Evolutionary conservation across 2,113 vertebrate genomes (phyloP).

Genomic region (Brachypodius melanocephalos): DNA sequence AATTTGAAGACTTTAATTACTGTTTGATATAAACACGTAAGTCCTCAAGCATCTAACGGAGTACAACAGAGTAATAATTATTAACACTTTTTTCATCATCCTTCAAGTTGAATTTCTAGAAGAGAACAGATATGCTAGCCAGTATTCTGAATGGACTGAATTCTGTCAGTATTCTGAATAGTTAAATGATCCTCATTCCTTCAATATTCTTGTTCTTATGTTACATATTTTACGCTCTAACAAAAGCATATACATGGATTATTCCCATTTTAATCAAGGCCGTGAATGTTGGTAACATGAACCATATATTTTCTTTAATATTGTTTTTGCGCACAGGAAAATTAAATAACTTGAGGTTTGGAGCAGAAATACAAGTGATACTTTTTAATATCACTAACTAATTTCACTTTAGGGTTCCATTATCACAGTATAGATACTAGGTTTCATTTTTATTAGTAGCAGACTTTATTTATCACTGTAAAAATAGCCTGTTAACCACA

Average conservation of each 20-base stretch:
- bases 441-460: conserved; percentile 56
- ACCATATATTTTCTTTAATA: neutral
- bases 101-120: neutral
- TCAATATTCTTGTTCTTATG: neutral
- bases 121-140: neutral
- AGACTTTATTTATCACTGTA: conserved; percentile 23
- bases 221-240: neutral
- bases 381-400: conserved; percentile 41
- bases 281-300: neutral
- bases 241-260: neutral
- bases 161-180: neutral
- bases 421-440: conserved; percentile 16
- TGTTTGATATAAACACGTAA: neutral
- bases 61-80: neutral
- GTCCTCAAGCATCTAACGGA: neutral
- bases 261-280: neutral
- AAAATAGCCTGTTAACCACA: conserved; percentile 49
- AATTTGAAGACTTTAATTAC: conserved; percentile 24
- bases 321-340: conserved; percentile 14
- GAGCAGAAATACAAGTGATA: conserved; percentile 28
- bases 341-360: conserved; percentile 36
- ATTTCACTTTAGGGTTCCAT: conserved; percentile 45
- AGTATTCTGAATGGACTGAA: neutral
- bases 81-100: neutral
- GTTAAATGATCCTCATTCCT: neutral